Base-by-base conservation (phyloP, 1,140 invertebrate species). In the Drosophila trapezifrons region DNA sequence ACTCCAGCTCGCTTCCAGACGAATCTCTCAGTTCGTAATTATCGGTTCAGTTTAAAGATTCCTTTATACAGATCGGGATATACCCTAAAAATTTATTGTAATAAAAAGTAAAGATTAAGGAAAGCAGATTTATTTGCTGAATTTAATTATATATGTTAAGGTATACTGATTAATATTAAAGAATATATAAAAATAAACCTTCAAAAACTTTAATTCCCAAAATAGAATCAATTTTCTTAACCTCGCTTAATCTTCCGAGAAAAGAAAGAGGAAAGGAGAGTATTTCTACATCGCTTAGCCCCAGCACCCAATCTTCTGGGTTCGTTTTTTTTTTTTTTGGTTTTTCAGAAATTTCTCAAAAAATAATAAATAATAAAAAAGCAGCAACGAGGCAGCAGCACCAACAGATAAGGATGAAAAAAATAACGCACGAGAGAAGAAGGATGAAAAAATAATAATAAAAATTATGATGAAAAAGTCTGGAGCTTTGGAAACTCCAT, bases 381-480 rank as follows among this genome's bases (percentile, higher is more conserved):
- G 17, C 57, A 72, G 62, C 56, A 67, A 62, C 76, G 42, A 51
- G 45, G n/a, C 71, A 43, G 35, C 51, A 79, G 29, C 76, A 25
- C 17, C 49, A 69, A 46, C 55, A 71, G 80, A 71, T 66, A 73
- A 77, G 70, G 58, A 62, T 64, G 27, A 37, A 62, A 32, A 32
- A 64, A 42, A 64, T 62, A 67, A 66, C 60, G 46, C 60, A 69
- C 46, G 25, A 37, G 65, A 17, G 59, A 52, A 52, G 65, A 66
- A 69, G 65, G 65, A 69, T 69, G 65, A 75, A 64, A 56, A 66
- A 78, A 64, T 67, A 74, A 66, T 57, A 73, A 67, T 79, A 85
- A 83, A 86, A 86, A 87, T 87, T 87, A 87, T 86, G 84, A 86
- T 86, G 83, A 86, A 78, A 78, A 78, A 78, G 76, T 78, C 76